These are phyloP conservation scores for Denticeps clupeoides DNA, from an alignment of 2,797 vertebrate genomes.

Conservation along the genomic window DNA sequence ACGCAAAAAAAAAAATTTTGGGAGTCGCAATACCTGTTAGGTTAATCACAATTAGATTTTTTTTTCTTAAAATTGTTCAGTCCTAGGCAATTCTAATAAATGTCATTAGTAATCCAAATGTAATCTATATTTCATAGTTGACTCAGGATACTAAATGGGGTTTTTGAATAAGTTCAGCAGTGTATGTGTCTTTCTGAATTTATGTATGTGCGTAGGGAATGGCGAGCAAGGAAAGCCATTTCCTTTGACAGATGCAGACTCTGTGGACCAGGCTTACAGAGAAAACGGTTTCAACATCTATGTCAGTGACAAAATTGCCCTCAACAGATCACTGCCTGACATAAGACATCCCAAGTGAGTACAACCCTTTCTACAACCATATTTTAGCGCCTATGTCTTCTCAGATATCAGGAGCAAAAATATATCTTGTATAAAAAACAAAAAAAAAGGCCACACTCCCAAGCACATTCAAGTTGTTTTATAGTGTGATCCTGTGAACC, in stretches of 20 bases:
- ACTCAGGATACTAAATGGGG: no score
- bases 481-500: no score
- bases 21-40: no score
- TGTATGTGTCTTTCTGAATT: conserved; percentile 26
- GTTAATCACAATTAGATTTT: no score
- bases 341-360: conserved; percentile 91
- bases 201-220: conserved; percentile 55
- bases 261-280: conserved; percentile 84
- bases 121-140: background rate
- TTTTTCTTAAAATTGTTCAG: no score
- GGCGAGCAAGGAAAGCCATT: conserved; percentile 86
- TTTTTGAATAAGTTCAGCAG: conserved; percentile 7
- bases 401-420: no score
- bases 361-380: background rate
- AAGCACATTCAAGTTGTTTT: no score
- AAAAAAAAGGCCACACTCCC: no score
- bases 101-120: no score
- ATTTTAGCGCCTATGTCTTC: background rate
- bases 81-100: no score
- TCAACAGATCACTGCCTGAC: conserved; percentile 88
- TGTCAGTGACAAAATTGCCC: conserved; percentile 86
- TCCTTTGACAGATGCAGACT: conserved; percentile 75
- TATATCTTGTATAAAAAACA: no score
- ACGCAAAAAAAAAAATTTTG: no score
- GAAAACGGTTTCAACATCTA: conserved; percentile 98